phyloP scores from a whole-genome alignment of 2,888 invertebrate species.

The Unio pictorum region DNA sequence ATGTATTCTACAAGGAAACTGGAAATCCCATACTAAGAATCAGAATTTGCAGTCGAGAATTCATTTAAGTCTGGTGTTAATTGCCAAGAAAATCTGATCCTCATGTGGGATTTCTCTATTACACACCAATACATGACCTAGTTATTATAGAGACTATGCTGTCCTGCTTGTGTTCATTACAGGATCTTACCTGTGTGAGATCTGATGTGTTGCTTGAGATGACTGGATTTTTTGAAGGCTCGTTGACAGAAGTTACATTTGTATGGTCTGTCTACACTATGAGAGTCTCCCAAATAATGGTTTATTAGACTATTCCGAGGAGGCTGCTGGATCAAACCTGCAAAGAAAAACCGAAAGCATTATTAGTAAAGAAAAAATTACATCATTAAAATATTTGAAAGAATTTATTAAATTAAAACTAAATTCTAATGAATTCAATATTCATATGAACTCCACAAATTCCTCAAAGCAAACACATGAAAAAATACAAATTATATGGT shows the following conservation, averaged over 20 bases:
- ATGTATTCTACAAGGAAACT: too few species aligned
- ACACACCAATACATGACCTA: too few species aligned
- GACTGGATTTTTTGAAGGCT: constrained; percentile 76
- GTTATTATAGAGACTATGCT: neutral
- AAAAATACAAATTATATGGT: too few species aligned
- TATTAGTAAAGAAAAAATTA: neutral
- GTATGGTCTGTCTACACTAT: constrained; percentile 71
- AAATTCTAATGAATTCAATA: too few species aligned
- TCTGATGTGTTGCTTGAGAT: constrained; percentile 75
- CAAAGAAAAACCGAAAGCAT: constrained; percentile 1
- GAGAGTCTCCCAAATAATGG: constrained; percentile 59
- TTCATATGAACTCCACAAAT: too few species aligned
- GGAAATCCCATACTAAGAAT: too few species aligned
- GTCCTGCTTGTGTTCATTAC: neutral
- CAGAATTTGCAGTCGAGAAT: too few species aligned
- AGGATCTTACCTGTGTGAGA: constrained; percentile 70
- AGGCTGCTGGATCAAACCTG: constrained; percentile 70
- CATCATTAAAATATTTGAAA: constrained; percentile 1
- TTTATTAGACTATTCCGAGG: constrained; percentile 57
- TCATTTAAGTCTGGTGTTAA: too few species aligned
- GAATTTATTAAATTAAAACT: too few species aligned
- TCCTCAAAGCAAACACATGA: too few species aligned
- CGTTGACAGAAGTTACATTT: constrained; percentile 70
- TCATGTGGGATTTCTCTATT: too few species aligned
- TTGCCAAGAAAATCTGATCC: too few species aligned